Percentiles rank a stretch among this genome's conserved stretches.
phyloP scores from a whole-genome alignment of 2,888 invertebrate species.

The Drosophila mayaguana region DNA sequence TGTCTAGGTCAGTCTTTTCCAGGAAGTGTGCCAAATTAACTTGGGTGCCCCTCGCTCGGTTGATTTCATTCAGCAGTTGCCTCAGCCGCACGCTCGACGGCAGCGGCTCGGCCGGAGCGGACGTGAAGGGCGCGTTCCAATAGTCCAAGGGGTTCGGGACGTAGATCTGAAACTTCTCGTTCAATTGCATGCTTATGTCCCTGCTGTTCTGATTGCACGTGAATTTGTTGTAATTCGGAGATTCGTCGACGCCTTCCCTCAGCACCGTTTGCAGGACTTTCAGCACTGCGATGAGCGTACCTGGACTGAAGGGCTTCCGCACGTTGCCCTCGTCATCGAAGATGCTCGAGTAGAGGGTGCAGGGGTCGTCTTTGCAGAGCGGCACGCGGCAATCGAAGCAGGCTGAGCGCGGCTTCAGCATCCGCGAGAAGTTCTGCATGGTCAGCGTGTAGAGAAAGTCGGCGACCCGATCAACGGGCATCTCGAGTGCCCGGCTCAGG shows the following conservation, averaged over 20 bases:
- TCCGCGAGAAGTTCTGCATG: conserved; percentile 47
- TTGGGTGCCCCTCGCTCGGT: not conserved
- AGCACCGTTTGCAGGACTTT: conserved; percentile 36
- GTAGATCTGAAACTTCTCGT: not conserved
- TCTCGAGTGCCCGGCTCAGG: conserved; percentile 1
- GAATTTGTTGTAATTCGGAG: too few relatives aligned
- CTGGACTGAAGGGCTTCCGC: conserved; percentile 25
- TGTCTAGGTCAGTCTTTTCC: not conserved
- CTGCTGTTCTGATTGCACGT: too few relatives aligned
- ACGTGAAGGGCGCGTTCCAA: not conserved
- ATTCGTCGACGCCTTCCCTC: too few relatives aligned
- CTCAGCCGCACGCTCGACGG: not conserved
- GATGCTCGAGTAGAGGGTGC: conserved; percentile 32
- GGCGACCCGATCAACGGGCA: conserved; percentile 10
- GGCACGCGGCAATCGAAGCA: conserved; percentile 27
- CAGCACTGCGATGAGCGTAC: conserved; percentile 32
- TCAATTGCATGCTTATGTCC: too few relatives aligned
- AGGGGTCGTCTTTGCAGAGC: conserved; percentile 6
- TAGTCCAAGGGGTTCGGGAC: not conserved
- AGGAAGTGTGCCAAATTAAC: not conserved
- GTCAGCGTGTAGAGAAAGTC: conserved; percentile 49
- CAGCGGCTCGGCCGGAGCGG: too few relatives aligned
- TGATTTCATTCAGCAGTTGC: not conserved
- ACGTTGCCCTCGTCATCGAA: conserved; percentile 53
- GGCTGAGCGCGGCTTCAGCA: conserved; percentile 21